A percentile compares a stretch with the other conserved stretches of the same genome.
Conservation (phyloP, 2,888 invertebrate genomes). For the Pasiphila rectangulata region DNA sequence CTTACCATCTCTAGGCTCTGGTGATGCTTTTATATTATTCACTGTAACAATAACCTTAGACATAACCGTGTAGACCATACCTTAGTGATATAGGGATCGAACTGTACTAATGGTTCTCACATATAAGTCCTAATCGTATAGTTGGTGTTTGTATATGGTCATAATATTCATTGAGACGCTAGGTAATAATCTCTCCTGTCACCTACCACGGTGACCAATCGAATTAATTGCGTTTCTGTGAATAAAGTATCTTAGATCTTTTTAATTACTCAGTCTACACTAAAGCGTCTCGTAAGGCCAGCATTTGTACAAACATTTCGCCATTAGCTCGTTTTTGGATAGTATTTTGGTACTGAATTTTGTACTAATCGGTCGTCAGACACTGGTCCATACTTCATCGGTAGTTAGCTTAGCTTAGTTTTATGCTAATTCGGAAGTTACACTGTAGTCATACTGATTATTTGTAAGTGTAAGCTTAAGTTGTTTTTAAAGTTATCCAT, state of each 20-base stretch:
- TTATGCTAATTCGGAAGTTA: constrained; percentile 58
- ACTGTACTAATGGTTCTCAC: constrained; percentile 34
- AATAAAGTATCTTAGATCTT: constrained; percentile 12
- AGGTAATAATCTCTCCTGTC: background rate
- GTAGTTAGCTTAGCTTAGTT: constrained; percentile 66
- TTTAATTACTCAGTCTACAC: constrained; percentile 24
- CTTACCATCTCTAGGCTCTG: constrained; percentile 14
- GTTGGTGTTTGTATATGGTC: constrained; percentile 16
- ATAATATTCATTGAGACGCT: constrained; percentile 2
- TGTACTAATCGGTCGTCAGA: constrained; percentile 69
- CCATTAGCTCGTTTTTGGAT: constrained; percentile 45
- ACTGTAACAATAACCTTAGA: constrained; percentile 9
- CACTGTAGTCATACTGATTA: constrained; percentile 54
- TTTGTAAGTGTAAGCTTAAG: constrained; percentile 59
- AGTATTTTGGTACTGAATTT: constrained; percentile 76
- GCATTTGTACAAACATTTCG: constrained; percentile 20
- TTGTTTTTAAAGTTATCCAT: constrained; percentile 48
- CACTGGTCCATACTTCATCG: constrained; percentile 67
- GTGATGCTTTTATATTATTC: constrained; percentile 12
- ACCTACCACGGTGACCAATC: too few species aligned
- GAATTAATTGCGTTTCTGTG: constrained; percentile 4
- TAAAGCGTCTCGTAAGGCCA: constrained; percentile 19
- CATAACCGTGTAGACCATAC: constrained; percentile 33
- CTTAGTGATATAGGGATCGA: constrained; percentile 40
- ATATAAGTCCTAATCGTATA: constrained; percentile 35